These are phyloP conservation scores for Macrotus californicus DNA, from an alignment of 2,113 vertebrate species.

Conservation along the genomic window DNA sequence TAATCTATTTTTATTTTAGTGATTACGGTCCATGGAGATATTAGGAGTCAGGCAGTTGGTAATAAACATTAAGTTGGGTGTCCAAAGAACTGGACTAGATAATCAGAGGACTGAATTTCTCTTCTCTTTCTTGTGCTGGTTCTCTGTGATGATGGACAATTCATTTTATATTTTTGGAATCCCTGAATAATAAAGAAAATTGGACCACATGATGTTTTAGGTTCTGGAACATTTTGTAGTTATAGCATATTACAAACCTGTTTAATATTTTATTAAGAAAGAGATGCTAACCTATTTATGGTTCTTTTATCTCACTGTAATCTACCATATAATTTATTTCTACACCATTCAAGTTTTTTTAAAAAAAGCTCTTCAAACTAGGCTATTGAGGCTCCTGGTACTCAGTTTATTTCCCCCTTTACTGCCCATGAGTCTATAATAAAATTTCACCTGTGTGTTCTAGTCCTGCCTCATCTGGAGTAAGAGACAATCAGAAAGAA, in stretches of 20 bases:
- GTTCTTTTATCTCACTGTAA: neutral
- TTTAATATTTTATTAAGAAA: neutral
- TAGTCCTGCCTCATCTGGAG: neutral
- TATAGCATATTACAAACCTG: neutral
- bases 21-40: neutral
- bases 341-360: neutral
- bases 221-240: neutral
- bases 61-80: neutral
- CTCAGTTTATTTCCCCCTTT: neutral
- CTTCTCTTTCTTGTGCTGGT: neutral
- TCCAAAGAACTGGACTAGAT: neutral
- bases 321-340: neutral
- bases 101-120: neutral
- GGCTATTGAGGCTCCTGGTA: neutral
- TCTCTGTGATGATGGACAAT: neutral
- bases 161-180: neutral
- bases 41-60: neutral
- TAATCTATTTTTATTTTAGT: neutral
- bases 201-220: neutral
- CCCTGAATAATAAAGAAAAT: neutral
- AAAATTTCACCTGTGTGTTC: neutral
- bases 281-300: neutral
- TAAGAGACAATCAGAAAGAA: neutral
- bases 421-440: neutral
- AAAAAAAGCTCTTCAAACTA: neutral